These are phyloP conservation scores for Leptobrachium leishanense DNA, from an alignment of 2,113 vertebrate species.

Conservation along the genomic window DNA sequence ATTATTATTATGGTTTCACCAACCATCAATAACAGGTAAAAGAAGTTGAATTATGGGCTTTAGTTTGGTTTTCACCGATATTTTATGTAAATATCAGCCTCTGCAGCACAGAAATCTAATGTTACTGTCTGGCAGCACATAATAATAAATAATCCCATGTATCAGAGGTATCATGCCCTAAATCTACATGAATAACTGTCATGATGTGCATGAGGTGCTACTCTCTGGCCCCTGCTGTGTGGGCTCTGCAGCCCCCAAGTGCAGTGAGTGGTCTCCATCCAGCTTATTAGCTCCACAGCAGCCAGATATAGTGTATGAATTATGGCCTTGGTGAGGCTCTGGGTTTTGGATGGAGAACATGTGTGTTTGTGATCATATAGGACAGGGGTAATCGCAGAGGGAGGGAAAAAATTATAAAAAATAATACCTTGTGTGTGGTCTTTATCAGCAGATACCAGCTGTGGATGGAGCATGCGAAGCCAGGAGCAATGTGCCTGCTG, in stretches of 20 bases:
- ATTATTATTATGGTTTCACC: too few relatives aligned
- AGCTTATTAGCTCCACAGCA: constrained; percentile 1
- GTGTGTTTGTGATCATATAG: constrained; percentile 8
- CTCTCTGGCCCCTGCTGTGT: constrained; percentile 5
- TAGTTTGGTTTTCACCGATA: too few relatives aligned
- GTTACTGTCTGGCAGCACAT: too few relatives aligned
- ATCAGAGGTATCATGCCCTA: too few relatives aligned
- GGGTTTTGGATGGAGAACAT: constrained; percentile 18
- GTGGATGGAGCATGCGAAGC: neutral
- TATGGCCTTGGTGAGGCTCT: neutral
- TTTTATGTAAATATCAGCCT: too few relatives aligned
- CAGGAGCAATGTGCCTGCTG: too few relatives aligned
- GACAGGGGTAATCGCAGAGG: neutral
- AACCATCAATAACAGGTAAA: too few relatives aligned
- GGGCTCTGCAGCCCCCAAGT: neutral
- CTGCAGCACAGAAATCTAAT: too few relatives aligned
- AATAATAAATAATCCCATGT: too few relatives aligned
- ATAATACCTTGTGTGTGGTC: constrained; percentile 27
- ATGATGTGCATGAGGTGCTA: too few relatives aligned
- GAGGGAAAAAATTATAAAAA: neutral
- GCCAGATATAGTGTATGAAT: constrained; percentile 9
- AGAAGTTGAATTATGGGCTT: too few relatives aligned
- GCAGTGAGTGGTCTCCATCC: constrained; percentile 7
- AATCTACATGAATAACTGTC: too few relatives aligned
- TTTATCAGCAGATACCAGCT: neutral